Evolutionary conservation across 2,113 vertebrate species (phyloP).

Genomic region (Pionites leucogaster): DNA sequence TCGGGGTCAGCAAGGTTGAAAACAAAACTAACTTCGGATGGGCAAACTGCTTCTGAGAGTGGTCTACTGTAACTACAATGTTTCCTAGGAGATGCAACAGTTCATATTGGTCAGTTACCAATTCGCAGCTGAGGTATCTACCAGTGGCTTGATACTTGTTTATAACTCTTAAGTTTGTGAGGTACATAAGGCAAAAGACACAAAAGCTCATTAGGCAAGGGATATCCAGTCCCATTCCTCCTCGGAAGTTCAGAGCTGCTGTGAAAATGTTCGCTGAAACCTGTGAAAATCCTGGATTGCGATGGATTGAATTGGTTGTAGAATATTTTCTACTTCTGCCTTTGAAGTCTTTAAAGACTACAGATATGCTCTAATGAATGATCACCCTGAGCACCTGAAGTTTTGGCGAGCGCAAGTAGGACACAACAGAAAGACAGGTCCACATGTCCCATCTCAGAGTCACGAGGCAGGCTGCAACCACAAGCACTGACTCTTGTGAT

Average conservation of each 20-base stretch:
- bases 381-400: not conserved
- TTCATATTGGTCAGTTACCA: not conserved
- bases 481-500: not conserved
- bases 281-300: not conserved
- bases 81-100: not conserved
- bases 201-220: not conserved
- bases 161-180: not conserved
- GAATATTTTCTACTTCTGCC: not conserved
- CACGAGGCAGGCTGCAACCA: not conserved
- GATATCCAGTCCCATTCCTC: not conserved
- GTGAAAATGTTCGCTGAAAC: not conserved
- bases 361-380: not conserved
- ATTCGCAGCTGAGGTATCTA: not conserved
- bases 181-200: not conserved
- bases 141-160: not conserved
- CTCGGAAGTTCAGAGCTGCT: not conserved
- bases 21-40: not conserved
- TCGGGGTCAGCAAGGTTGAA: not conserved
- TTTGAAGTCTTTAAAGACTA: not conserved
- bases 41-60: not conserved
- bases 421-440: not conserved
- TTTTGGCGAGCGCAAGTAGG: not conserved
- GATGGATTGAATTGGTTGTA: not conserved
- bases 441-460: not conserved
- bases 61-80: accelerated